phyloP scores from a whole-genome alignment of 2,797 vertebrate genomes.

The Cygnus olor region DNA sequence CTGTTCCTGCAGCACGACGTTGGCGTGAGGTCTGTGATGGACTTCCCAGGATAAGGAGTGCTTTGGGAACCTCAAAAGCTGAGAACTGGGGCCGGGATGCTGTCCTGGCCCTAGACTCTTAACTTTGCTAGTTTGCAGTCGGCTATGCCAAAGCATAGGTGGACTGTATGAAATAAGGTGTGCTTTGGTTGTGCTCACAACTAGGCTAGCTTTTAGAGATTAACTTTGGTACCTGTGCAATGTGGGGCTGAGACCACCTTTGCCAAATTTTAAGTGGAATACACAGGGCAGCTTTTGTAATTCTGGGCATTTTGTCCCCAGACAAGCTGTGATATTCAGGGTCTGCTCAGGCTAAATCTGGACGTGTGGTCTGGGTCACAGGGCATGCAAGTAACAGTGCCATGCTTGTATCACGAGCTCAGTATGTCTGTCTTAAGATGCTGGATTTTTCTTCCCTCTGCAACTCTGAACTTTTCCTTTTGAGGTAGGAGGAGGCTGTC shows the following conservation, averaged over 20 bases:
- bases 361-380: rapidly evolving
- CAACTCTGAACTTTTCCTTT: neutral
- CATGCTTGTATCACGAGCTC: neutral
- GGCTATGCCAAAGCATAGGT: neutral
- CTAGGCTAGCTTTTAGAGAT: neutral
- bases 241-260: rapidly evolving
- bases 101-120: neutral
- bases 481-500: neutral
- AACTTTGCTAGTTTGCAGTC: neutral
- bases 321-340: neutral
- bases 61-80: neutral
- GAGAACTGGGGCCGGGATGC: too few species aligned
- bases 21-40: neutral
- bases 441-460: rapidly evolving
- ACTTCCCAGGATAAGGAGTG: neutral
- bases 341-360: neutral
- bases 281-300: neutral
- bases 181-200: rapidly evolving
- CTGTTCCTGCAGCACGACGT: neutral
- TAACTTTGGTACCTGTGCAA: neutral
- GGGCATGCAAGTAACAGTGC: neutral
- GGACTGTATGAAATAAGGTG: rapidly evolving
- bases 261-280: neutral
- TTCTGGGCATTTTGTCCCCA: neutral
- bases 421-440: neutral